Percentiles rank a stretch among this genome's conserved stretches.
Conservation (phyloP, 2,888 invertebrate genomes). For the Pseudococcus viburni region DNA sequence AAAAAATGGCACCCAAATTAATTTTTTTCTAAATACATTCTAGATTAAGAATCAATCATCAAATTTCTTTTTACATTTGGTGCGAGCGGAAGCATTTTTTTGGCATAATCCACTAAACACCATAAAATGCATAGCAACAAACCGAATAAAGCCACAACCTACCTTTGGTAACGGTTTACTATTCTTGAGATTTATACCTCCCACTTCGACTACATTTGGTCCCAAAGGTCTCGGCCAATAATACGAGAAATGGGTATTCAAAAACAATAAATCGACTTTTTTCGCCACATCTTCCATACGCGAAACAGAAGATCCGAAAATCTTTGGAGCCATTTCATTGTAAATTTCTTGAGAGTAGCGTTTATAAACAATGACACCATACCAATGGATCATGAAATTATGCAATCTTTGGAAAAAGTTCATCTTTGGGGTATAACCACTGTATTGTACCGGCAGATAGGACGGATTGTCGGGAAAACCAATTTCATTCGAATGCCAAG, state of each 20-base stretch:
- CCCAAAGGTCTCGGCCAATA: background rate
- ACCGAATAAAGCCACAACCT: background rate
- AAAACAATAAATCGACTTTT: conserved; percentile 31
- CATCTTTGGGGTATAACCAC: conserved; percentile 69
- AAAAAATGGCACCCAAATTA: no score
- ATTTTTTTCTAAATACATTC: no score
- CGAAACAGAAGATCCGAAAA: background rate
- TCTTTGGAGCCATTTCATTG: background rate
- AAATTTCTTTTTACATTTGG: no score
- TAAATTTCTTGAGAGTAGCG: background rate
- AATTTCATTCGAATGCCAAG: conserved; percentile 73
- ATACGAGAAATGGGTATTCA: conserved; percentile 13
- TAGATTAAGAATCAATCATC: no score
- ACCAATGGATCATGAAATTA: background rate
- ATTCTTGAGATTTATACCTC: conserved; percentile 51
- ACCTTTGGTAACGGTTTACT: background rate
- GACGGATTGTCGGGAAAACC: conserved; percentile 56
- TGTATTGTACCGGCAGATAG: conserved; percentile 56
- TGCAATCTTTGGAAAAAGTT: conserved; percentile 70
- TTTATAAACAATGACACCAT: background rate
- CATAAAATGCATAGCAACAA: no score
- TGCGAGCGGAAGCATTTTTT: no score
- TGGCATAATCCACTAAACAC: no score
- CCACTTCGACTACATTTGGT: conserved; percentile 47
- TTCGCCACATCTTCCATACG: conserved; percentile 16